Evolutionary conservation across 2,797 vertebrate species (phyloP).

Genomic region (Chromis chromis): DNA sequence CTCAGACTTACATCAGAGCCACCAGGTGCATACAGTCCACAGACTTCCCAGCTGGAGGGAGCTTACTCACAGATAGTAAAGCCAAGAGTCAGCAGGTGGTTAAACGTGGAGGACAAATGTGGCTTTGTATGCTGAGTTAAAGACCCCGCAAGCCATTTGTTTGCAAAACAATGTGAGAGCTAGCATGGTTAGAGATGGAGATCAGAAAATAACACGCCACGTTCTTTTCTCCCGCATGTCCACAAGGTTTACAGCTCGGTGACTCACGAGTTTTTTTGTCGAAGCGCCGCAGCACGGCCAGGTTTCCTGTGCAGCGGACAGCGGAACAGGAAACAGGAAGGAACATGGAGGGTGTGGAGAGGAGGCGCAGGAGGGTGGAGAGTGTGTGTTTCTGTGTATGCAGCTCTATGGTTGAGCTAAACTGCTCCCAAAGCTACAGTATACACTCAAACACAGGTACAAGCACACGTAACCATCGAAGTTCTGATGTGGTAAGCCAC

Average conservation of each 20-base stretch:
- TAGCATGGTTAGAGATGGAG: slow-evolving; percentile 47
- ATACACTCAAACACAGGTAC: slow-evolving; percentile 15
- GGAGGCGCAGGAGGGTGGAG: slow-evolving; percentile 30
- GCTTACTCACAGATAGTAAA: slow-evolving; percentile 65
- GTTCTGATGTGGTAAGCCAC: not conserved
- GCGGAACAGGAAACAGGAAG: slow-evolving; percentile 82
- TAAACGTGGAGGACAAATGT: slow-evolving; percentile 69
- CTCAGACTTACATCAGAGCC: slow-evolving; percentile 48
- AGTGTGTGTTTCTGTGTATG: slow-evolving; percentile 24
- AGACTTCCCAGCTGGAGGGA: slow-evolving; percentile 56
- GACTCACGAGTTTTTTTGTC: slow-evolving; percentile 66
- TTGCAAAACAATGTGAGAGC: slow-evolving; percentile 66
- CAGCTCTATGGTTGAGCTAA: slow-evolving; percentile 15
- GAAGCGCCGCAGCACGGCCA: slow-evolving; percentile 55
- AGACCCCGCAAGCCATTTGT: slow-evolving; percentile 67
- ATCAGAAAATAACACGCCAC: slow-evolving; percentile 22
- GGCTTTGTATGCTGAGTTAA: slow-evolving; percentile 69
- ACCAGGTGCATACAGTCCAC: slow-evolving; percentile 70
- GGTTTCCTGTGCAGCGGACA: slow-evolving; percentile 79
- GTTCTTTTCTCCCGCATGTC: slow-evolving; percentile 40
- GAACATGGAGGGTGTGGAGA: slow-evolving; percentile 72
- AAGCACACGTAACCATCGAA: not conserved
- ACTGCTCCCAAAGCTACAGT: not conserved
- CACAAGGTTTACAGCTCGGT: slow-evolving; percentile 51
- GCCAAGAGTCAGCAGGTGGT: slow-evolving; percentile 77